Evolutionary conservation across 1,140 invertebrate species (phyloP).

Genomic region (Dendrolimus punctatus): DNA sequence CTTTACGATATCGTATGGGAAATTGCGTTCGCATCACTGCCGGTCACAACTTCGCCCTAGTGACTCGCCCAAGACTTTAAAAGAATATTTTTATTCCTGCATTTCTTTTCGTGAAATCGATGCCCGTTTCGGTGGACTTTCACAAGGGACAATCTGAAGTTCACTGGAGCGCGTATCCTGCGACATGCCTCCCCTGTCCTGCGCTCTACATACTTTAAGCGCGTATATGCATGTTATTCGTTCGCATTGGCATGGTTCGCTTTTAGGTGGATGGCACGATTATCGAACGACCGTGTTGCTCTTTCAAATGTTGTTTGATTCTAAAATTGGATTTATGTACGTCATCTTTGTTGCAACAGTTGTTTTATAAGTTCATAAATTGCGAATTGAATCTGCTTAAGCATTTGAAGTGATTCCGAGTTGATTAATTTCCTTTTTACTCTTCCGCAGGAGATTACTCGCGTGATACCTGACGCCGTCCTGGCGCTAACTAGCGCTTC

Average conservation of each 20-base stretch:
- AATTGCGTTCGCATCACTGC: background rate
- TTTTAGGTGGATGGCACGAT: background rate
- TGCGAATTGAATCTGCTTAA: too few relatives aligned
- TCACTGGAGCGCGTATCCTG: conserved; percentile 57
- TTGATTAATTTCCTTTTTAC: conserved; percentile 29
- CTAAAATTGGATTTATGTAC: too few relatives aligned
- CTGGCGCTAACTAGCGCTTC: background rate
- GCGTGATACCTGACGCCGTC: conserved; percentile 6
- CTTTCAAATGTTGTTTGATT: too few relatives aligned
- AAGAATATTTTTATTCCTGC: too few relatives aligned
- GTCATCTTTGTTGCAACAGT: conserved; percentile 1
- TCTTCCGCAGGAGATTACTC: conserved; percentile 16
- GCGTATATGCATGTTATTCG: background rate
- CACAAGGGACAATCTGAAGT: conserved; percentile 48
- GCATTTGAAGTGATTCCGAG: conserved; percentile 1
- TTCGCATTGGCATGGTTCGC: background rate
- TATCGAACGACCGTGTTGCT: too few relatives aligned
- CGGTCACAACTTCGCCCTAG: too few relatives aligned
- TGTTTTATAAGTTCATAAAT: conserved; percentile 10
- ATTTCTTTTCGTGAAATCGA: conserved; percentile 37
- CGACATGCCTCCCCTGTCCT: conserved; percentile 38
- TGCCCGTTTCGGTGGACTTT: conserved; percentile 33
- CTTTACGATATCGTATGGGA: conserved; percentile 7
- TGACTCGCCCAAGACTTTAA: too few relatives aligned
- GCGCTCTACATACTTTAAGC: background rate